phyloP scores from a whole-genome alignment of 2,113 vertebrate genomes.

The Pipra filicauda region DNA sequence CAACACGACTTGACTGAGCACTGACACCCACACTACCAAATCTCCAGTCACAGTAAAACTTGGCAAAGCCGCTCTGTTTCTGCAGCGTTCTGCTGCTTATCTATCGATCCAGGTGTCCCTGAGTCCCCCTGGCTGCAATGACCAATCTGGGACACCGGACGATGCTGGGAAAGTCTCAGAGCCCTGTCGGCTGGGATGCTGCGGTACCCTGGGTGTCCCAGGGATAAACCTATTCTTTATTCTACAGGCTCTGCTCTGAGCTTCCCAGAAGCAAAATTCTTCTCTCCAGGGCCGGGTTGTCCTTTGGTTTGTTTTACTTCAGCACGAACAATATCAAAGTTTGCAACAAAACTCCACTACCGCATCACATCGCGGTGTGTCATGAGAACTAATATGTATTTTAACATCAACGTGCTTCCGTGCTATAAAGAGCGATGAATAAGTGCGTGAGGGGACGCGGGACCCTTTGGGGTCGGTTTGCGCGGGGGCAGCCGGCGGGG shows the following conservation, averaged over 20 bases:
- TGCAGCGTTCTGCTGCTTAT: background rate
- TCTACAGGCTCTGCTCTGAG: background rate
- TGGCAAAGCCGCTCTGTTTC: rapidly evolving
- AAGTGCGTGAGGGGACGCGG: background rate
- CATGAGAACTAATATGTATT: background rate
- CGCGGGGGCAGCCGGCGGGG: background rate
- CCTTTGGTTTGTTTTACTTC: background rate
- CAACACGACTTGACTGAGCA: rapidly evolving
- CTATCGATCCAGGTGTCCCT: background rate
- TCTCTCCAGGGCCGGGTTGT: background rate
- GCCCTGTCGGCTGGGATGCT: background rate
- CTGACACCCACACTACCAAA: no score
- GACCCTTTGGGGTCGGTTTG: rapidly evolving
- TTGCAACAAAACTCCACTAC: background rate
- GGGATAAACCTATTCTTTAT: background rate
- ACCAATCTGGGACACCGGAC: background rate
- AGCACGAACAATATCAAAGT: background rate
- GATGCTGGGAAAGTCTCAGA: background rate
- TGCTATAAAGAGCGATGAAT: rapidly evolving
- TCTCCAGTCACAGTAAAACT: background rate
- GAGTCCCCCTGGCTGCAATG: background rate
- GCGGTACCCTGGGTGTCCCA: rapidly evolving
- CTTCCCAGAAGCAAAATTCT: background rate
- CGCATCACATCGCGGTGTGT: background rate
- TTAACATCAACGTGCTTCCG: background rate